Base-by-base conservation (phyloP, 1,140 invertebrate genomes). In the Papilio polytes region DNA sequence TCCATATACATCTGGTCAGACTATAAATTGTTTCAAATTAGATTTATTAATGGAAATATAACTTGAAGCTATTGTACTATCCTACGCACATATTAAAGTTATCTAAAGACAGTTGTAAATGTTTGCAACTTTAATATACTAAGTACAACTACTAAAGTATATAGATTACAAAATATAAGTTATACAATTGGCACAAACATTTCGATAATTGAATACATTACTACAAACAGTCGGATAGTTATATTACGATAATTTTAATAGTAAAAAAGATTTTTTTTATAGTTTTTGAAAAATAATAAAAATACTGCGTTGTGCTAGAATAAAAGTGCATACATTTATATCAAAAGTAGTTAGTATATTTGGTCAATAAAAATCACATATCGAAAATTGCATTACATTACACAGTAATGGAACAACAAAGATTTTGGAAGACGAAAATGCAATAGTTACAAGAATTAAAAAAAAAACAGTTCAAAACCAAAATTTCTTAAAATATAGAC, bases 281-380 rank as follows among this genome's bases (percentile, higher is more conserved):
- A 41, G 44, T 26, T 63, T 59, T 66, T 77, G 13, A 56, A 78
- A 59, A 41, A 78, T 63, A 78, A n/a, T 63, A 70, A 8, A 78
- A 8, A 78, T 83, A 86, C 84, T 63, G 56, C 36, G 12, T 63
- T 36, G 77, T 78, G 77, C 77, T 63, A 46, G 56, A 78, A 63
- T 78, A 78, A 78, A 78, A 59, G 53, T 78, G 56, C 56, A 63
- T 86, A 83, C 72, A 81, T 81, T 73, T 86, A 83, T 88, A 85
- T 85, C 81, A 87, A 88, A 90, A 88, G 83, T 85, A 85, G 77
- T 85, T 84, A 82, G 74, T 83, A 87, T 87, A 88, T 91, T 90
- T 89, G 86, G 89, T 91, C 87, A 87, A 82, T 86, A 88, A 88
- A 78, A 88, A 91, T 89, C 88, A 90, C 88, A 88, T 86, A 86